Evolutionary conservation across 2,888 invertebrate species (phyloP).

Genomic region (Drosophila mayaguana): DNA sequence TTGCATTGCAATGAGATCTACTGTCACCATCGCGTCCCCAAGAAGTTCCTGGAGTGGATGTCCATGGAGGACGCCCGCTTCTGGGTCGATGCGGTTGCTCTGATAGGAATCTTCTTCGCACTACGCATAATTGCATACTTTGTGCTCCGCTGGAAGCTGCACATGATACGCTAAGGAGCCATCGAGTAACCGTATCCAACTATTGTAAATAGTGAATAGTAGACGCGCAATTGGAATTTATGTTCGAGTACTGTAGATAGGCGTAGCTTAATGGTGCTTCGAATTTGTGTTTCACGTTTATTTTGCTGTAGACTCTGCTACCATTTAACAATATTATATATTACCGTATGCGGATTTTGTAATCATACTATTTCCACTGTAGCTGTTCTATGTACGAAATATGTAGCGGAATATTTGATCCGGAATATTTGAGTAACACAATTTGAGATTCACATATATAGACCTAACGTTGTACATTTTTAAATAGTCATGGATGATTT

Average conservation of each 20-base stretch:
- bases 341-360: constrained; percentile 7
- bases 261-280: constrained; percentile 46
- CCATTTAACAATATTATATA: constrained; percentile 14
- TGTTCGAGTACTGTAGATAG: constrained; percentile 47
- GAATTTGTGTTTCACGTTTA: constrained; percentile 45
- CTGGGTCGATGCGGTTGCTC: constrained; percentile 93
- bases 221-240: constrained; percentile 38
- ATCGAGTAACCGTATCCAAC: constrained; percentile 16
- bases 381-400: constrained; percentile 24
- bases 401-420: constrained; percentile 9
- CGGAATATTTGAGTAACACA: constrained; percentile 16
- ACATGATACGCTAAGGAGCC: constrained; percentile 85
- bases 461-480: constrained; percentile 44
- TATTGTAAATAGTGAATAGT: constrained; percentile 51
- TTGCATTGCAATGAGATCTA: constrained; percentile 93
- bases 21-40: constrained; percentile 93
- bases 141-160: constrained; percentile 92
- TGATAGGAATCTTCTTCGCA: constrained; percentile 91
- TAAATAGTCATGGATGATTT: constrained; percentile 25
- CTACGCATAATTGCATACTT: constrained; percentile 92
- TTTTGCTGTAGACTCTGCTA: constrained; percentile 27
- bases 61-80: constrained; percentile 92
- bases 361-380: constrained; percentile 1
- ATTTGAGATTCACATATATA: constrained; percentile 30
- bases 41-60: constrained; percentile 93